Percentiles rank a stretch among this genome's conserved stretches.
phyloP scores from a whole-genome alignment of 2,113 vertebrate genomes.

The Caloenas nicobarica region DNA sequence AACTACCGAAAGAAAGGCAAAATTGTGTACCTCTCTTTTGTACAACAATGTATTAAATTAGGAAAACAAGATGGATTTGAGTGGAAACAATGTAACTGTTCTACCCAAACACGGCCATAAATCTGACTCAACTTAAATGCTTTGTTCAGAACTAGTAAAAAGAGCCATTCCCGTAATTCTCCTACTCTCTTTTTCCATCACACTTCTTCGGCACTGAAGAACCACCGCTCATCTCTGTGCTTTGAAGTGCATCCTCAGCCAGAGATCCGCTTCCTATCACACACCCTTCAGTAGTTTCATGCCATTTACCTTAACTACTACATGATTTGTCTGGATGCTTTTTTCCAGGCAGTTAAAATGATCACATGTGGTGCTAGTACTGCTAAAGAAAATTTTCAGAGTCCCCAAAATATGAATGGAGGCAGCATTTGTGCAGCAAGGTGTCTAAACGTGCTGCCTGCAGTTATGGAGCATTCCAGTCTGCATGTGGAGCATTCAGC shows the following conservation, averaged over 20 bases:
- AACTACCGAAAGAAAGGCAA: neutral
- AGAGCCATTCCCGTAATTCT: neutral
- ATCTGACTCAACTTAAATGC: neutral
- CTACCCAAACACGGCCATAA: neutral
- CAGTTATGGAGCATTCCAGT: slow-evolving; percentile 52
- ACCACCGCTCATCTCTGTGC: neutral
- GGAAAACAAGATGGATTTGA: slow-evolving; percentile 4
- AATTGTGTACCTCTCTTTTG: neutral
- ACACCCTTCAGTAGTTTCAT: neutral
- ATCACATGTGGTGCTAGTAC: neutral
- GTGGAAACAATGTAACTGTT: neutral
- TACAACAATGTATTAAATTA: neutral
- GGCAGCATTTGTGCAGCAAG: slow-evolving; percentile 4
- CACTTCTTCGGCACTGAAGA: neutral
- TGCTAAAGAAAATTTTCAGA: neutral
- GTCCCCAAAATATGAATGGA: neutral
- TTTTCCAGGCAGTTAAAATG: neutral
- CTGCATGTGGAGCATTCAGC: neutral
- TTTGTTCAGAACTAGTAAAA: neutral
- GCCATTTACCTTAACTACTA: neutral
- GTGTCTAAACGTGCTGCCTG: slow-evolving; percentile 40
- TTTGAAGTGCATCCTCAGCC: neutral
- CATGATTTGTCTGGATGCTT: neutral
- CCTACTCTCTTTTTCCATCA: neutral
- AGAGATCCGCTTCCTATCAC: neutral